Evolutionary conservation across 1,140 invertebrate species (phyloP), one percentile per base, ranked within the genome.

Genomic region (Octopus sinensis): DNA sequence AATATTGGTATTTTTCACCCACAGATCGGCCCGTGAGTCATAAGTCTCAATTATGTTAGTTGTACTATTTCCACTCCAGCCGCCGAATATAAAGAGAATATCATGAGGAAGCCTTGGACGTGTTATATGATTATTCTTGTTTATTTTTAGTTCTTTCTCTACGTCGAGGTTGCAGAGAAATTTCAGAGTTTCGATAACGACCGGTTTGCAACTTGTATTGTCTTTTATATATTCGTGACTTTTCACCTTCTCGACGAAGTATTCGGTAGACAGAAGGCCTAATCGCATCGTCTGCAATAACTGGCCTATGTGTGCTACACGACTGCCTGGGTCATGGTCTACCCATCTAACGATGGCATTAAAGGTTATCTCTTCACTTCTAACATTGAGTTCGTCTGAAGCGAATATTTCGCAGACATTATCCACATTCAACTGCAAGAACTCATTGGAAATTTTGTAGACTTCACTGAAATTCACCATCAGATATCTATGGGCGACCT

Each of bases 331-430:
- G 90, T 98, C 98, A 91, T 97, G 97, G 88, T 98, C 97, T 52
- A 99, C 95, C 98, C 98, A 99, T 84, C 95, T 94, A 95, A 99
- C 97, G 75, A 98, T 96, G 4, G 97, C 97, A 90, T 95, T 96
- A 90, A 91, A 91, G 54, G 96, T 95, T 82, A 98, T 95, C 90
- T 99, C 98, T 92, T 99, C 98, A 53, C 95, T 96, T 86, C 96
- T 93, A 6, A 99, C 96, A 91, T 99, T 99, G 5, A 99, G 92
- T 91, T 99, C 96, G 91, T 99, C 98, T 82, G 95, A 96, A 13
- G 95, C 95, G 86, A 99, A 96, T 82, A 99, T 97, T 87, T 98
- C 96, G 53, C 97, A 95, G 83, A 99, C 92, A 91, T 98, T 96
- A 80, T 95, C 94, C 30, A 97, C 95, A 30, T 96, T 96, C 80